phyloP scores from a whole-genome alignment of 2,888 invertebrate species.

The Nyleta sp. region DNA sequence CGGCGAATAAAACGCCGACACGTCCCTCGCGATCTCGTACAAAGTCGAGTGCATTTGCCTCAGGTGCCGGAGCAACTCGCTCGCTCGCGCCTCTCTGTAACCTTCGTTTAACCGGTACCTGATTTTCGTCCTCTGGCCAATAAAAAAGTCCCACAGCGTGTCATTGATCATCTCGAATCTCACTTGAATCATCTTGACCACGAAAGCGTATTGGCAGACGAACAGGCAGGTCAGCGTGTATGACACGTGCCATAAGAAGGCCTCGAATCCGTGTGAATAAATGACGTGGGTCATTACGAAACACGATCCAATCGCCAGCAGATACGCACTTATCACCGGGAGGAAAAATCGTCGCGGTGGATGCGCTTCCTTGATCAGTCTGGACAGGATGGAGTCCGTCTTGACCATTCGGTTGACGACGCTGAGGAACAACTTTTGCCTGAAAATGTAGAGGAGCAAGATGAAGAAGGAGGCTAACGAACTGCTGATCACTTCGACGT shows the following conservation, averaged over 20 bases:
- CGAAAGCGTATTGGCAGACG: slow-evolving; percentile 26
- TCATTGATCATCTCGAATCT: slow-evolving; percentile 13
- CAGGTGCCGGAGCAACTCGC: slow-evolving; percentile 13
- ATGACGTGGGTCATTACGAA: too few relatives aligned
- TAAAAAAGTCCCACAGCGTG: slow-evolving; percentile 15
- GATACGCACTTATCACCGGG: too few relatives aligned
- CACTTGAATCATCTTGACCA: slow-evolving; percentile 4
- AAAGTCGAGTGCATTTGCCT: slow-evolving; percentile 36
- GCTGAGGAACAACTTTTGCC: slow-evolving; percentile 4
- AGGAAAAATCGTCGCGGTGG: too few relatives aligned
- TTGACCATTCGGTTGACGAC: slow-evolving; percentile 8
- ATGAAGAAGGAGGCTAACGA: slow-evolving; percentile 3
- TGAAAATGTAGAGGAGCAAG: slow-evolving; percentile 1
- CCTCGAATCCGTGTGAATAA: background rate
- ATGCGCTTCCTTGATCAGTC: background rate
- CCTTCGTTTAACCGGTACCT: background rate
- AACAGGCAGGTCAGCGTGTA: slow-evolving; percentile 6
- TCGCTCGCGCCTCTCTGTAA: background rate
- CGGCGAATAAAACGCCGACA: slow-evolving; percentile 23
- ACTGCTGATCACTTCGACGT: slow-evolving; percentile 13
- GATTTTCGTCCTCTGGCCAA: background rate
- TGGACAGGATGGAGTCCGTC: background rate
- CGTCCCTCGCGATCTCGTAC: slow-evolving; percentile 16
- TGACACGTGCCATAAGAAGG: background rate
- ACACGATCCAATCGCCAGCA: too few relatives aligned